phyloP scores from a whole-genome alignment of 2,888 invertebrate species.

The Lacanobia oleracea region DNA sequence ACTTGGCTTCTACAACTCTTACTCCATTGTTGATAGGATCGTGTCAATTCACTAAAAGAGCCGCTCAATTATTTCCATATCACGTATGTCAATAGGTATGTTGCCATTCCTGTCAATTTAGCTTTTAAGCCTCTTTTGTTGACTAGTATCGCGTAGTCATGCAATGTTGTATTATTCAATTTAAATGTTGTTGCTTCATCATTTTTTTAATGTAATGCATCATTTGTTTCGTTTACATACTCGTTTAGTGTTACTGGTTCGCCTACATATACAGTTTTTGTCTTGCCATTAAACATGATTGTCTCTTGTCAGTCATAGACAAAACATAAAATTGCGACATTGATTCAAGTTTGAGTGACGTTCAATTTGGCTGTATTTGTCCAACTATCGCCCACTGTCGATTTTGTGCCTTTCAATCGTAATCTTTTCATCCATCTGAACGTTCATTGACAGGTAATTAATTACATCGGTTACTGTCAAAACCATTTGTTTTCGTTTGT shows the following conservation, averaged over 20 bases:
- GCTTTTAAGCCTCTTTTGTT: slow-evolving; percentile 37
- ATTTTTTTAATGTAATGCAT: slow-evolving; percentile 52
- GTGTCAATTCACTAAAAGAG: slow-evolving; percentile 19
- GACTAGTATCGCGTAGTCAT: slow-evolving; percentile 38
- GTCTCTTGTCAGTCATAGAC: slow-evolving; percentile 76
- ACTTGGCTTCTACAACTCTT: slow-evolving; percentile 32
- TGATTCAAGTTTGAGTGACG: slow-evolving; percentile 77
- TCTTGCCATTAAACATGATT: slow-evolving; percentile 76
- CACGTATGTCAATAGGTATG: slow-evolving; percentile 39
- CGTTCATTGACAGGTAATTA: slow-evolving; percentile 64
- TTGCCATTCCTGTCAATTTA: slow-evolving; percentile 47
- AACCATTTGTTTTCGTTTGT: slow-evolving; percentile 58
- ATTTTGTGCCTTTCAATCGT: slow-evolving; percentile 66
- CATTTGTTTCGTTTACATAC: slow-evolving; percentile 61
- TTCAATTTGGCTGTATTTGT: slow-evolving; percentile 71
- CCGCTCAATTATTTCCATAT: slow-evolving; percentile 29
- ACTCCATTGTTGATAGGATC: slow-evolving; percentile 41
- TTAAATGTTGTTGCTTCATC: slow-evolving; percentile 46
- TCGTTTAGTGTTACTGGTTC: slow-evolving; percentile 67
- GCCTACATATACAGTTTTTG: slow-evolving; percentile 70
- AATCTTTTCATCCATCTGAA: slow-evolving; percentile 63
- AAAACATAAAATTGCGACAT: slow-evolving; percentile 70
- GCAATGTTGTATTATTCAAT: slow-evolving; percentile 33
- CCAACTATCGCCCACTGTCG: slow-evolving; percentile 72
- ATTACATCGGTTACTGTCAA: slow-evolving; percentile 64